phyloP scores from a whole-genome alignment of 2,888 invertebrate species.

The Drosophila stalkeri region DNA sequence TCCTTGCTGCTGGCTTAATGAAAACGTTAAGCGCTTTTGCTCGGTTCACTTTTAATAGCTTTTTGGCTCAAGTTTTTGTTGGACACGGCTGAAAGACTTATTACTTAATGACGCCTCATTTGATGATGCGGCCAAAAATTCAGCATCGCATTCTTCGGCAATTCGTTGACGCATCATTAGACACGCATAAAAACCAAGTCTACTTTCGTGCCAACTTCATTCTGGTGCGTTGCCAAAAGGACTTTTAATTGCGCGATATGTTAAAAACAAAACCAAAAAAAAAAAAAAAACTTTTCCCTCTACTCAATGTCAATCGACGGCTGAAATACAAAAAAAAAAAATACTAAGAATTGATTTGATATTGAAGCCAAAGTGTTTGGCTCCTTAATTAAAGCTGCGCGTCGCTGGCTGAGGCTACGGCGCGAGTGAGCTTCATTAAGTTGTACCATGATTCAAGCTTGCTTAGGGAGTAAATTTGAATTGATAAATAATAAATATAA shows the following conservation, averaged over 20 bases:
- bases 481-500: too few relatives aligned
- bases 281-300: background rate
- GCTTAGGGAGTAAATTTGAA: too few relatives aligned
- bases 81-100: constrained; percentile 61
- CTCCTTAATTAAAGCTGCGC: background rate
- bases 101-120: constrained; percentile 79
- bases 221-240: constrained; percentile 29
- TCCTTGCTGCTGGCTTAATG: constrained; percentile 51
- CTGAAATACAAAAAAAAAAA: background rate
- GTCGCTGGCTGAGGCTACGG: background rate
- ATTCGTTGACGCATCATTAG: constrained; percentile 70
- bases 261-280: background rate
- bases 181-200: constrained; percentile 53
- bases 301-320: background rate
- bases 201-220: background rate
- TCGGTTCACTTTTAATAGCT: constrained; percentile 65
- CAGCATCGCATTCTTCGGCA: constrained; percentile 9
- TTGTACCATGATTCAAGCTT: too few relatives aligned
- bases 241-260: constrained; percentile 62
- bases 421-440: too few relatives aligned
- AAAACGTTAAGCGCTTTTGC: constrained; percentile 64
- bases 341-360: background rate
- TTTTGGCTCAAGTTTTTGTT: constrained; percentile 43
- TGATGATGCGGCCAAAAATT: constrained; percentile 63
- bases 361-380: background rate